Evolutionary conservation across 2,888 invertebrate genomes (phyloP).

Genomic region (Eulithis testata): DNA sequence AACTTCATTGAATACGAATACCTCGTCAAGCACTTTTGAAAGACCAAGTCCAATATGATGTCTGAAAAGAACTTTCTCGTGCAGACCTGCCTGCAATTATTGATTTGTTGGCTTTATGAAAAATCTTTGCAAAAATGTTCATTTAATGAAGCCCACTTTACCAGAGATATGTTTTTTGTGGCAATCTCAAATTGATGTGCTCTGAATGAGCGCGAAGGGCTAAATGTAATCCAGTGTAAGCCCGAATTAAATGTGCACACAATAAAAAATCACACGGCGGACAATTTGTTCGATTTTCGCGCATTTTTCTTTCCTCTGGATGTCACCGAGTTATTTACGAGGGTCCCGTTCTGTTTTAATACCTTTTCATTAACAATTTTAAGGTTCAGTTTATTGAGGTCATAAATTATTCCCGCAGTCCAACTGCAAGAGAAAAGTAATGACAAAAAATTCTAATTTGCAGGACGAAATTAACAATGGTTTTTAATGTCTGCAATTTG

Average conservation of each 20-base stretch:
- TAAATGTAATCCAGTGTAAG: not conserved
- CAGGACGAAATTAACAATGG: constrained; percentile 45
- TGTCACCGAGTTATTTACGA: constrained; percentile 82
- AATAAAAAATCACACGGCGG: constrained; percentile 24
- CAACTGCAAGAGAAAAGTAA: constrained; percentile 61
- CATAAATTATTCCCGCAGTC: constrained; percentile 80
- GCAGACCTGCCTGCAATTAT: not conserved
- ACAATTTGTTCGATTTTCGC: constrained; percentile 75
- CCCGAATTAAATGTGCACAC: constrained; percentile 15
- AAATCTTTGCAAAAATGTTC: not conserved
- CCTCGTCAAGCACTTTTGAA: not conserved
- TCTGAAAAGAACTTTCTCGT: not conserved
- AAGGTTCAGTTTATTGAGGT: constrained; percentile 83
- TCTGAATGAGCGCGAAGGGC: not conserved
- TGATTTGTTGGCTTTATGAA: not conserved
- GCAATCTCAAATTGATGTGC: not conserved
- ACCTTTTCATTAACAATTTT: constrained; percentile 85
- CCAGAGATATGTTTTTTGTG: not conserved
- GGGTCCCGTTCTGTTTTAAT: constrained; percentile 79
- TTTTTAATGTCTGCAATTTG: constrained; percentile 38
- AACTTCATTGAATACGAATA: not conserved
- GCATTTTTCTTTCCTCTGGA: constrained; percentile 76
- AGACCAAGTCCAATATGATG: not conserved
- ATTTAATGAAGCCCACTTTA: not conserved
- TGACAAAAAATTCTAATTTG: constrained; percentile 47